phyloP scores from a whole-genome alignment of 1,140 invertebrate genomes.

The Aphaenogaster rudis region DNA sequence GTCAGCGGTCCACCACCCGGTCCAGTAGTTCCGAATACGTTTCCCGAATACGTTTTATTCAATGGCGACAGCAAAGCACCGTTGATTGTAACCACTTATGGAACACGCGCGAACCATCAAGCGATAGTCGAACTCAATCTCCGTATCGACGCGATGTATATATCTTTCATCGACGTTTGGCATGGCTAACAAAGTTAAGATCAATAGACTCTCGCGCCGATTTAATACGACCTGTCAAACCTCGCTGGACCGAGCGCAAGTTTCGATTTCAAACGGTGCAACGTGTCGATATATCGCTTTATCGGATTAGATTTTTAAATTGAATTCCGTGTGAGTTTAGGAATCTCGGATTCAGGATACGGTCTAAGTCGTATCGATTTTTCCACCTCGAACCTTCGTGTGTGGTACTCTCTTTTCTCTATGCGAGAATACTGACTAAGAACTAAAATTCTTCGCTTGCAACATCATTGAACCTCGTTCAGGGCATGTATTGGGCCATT shows the following conservation, averaged over 20 bases:
- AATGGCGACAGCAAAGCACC: slow-evolving; percentile 37
- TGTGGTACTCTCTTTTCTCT: background rate
- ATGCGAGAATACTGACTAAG: background rate
- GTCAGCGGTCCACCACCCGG: background rate
- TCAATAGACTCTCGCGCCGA: slow-evolving; percentile 41
- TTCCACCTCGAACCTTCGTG: background rate
- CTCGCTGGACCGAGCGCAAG: slow-evolving; percentile 1
- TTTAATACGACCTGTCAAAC: slow-evolving; percentile 36
- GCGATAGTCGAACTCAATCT: slow-evolving; percentile 41
- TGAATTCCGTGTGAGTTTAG: slow-evolving; percentile 48
- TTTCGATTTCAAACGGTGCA: background rate
- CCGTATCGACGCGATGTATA: slow-evolving; percentile 9
- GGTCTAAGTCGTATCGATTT: slow-evolving; percentile 42
- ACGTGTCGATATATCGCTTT: slow-evolving; percentile 57
- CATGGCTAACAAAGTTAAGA: slow-evolving; percentile 38
- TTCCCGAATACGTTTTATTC: slow-evolving; percentile 19
- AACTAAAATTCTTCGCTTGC: background rate
- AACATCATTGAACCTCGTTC: background rate
- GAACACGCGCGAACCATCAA: slow-evolving; percentile 38
- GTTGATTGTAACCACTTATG: slow-evolving; percentile 50
- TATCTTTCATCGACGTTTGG: slow-evolving; percentile 43
- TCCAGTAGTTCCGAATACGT: background rate
- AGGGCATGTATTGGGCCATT: too few species aligned
- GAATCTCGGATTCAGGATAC: slow-evolving; percentile 7
- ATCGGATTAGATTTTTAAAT: slow-evolving; percentile 60